Conservation (phyloP, 2,888 invertebrate species). For the Ctenicera cuprea region DNA sequence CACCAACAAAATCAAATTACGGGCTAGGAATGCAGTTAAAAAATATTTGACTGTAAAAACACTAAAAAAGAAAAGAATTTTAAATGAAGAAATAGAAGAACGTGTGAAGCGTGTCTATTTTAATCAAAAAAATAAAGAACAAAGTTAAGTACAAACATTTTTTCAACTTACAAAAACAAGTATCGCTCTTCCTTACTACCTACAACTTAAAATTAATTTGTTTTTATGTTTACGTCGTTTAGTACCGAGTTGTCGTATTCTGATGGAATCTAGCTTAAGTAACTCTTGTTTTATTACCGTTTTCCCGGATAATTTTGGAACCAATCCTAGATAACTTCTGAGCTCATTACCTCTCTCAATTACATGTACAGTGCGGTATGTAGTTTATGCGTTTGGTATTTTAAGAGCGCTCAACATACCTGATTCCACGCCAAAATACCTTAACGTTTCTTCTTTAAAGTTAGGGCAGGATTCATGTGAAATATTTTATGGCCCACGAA, state of each 20-base stretch:
- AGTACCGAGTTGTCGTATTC: slow-evolving; percentile 11
- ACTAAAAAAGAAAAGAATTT: too few species aligned
- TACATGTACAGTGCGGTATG: slow-evolving; percentile 60
- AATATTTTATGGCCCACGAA: slow-evolving; percentile 41
- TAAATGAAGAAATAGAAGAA: too few species aligned
- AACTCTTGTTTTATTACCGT: slow-evolving; percentile 12
- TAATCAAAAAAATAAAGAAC: too few species aligned
- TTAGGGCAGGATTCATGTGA: slow-evolving; percentile 33
- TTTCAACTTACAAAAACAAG: neutral
- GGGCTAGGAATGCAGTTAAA: too few species aligned
- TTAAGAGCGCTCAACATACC: slow-evolving; percentile 47
- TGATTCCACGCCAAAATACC: slow-evolving; percentile 48
- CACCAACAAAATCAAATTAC: too few species aligned
- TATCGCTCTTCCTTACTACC: neutral
- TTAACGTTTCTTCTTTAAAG: slow-evolving; percentile 34
- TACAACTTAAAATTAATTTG: slow-evolving; percentile 15
- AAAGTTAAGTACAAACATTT: too few species aligned
- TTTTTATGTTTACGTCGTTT: slow-evolving; percentile 14
- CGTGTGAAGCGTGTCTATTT: too few species aligned
- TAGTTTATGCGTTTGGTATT: slow-evolving; percentile 44
- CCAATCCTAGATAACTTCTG: slow-evolving; percentile 45
- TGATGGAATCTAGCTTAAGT: neutral
- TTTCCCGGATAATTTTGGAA: slow-evolving; percentile 40
- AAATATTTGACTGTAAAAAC: too few species aligned
- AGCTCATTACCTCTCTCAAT: slow-evolving; percentile 65